Conservation (phyloP, 2,797 vertebrate species). For the Liasis olivaceus region DNA sequence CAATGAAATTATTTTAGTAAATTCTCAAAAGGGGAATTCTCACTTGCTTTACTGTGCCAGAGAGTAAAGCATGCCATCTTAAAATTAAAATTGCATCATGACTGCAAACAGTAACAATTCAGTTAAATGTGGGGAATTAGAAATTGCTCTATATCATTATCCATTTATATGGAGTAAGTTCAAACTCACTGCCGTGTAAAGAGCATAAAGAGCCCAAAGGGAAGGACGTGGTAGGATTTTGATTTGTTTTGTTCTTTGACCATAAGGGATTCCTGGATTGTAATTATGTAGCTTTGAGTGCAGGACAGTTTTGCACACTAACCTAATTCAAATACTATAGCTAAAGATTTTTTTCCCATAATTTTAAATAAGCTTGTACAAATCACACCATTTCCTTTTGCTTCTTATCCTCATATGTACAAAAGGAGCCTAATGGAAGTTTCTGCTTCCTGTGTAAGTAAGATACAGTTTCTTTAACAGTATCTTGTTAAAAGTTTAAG, state of each 20-base stretch:
- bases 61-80: constrained; percentile 15
- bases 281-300: background rate
- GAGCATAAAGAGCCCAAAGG: background rate
- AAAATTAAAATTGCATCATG: constrained; percentile 9
- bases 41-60: constrained; percentile 18
- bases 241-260: background rate
- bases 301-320: background rate
- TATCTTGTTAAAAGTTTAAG: no score
- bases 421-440: background rate
- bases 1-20: constrained; percentile 18
- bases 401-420: background rate
- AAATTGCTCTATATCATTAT: constrained; percentile 3
- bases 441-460: background rate
- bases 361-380: background rate
- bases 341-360: no score
- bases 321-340: background rate
- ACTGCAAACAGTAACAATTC: constrained; percentile 4
- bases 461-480: background rate
- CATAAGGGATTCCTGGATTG: background rate
- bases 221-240: background rate
- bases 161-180: constrained; percentile 7
- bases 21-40: constrained; percentile 4
- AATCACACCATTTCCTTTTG: no score
- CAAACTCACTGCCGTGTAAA: background rate
- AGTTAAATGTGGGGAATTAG: constrained; percentile 7